Conservation (phyloP, 2,797 vertebrate species). For the Melanotaenia maccullochi region DNA sequence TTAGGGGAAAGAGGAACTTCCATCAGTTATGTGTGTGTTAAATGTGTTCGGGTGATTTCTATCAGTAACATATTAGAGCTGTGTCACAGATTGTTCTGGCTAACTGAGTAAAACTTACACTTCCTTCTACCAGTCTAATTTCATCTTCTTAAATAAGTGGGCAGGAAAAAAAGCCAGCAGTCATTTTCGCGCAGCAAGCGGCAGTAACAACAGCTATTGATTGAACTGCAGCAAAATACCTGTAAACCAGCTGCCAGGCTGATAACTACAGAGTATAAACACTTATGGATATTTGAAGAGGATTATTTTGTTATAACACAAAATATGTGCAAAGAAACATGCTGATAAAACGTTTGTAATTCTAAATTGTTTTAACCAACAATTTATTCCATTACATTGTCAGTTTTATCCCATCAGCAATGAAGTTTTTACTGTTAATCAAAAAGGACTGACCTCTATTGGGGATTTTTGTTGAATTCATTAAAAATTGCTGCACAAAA, state of each 20-base stretch:
- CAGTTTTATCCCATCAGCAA: too few relatives aligned
- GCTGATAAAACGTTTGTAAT: background rate
- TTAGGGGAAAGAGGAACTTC: slow-evolving; percentile 29
- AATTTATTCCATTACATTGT: background rate
- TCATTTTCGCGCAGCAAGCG: background rate
- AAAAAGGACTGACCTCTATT: background rate
- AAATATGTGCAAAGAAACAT: background rate
- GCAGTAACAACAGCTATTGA: slow-evolving; percentile 14
- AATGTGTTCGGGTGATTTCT: slow-evolving; percentile 23
- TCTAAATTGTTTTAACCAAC: background rate
- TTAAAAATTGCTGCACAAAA: background rate
- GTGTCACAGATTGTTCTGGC: background rate
- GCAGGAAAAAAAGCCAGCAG: too few relatives aligned
- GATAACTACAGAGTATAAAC: slow-evolving; percentile 6
- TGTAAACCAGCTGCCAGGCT: slow-evolving; percentile 4
- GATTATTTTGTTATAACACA: background rate
- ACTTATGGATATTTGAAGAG: background rate
- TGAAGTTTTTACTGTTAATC: background rate
- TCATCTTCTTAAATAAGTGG: background rate
- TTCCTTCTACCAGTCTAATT: background rate
- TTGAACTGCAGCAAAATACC: background rate
- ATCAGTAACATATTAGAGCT: slow-evolving; percentile 6
- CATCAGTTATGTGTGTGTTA: slow-evolving; percentile 44
- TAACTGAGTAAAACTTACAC: background rate
- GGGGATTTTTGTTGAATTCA: background rate